Evolutionary conservation across 2,113 vertebrate species (phyloP), one percentile per base, ranked within the genome.

Genomic region (Ptilonorhynchus violaceus): DNA sequence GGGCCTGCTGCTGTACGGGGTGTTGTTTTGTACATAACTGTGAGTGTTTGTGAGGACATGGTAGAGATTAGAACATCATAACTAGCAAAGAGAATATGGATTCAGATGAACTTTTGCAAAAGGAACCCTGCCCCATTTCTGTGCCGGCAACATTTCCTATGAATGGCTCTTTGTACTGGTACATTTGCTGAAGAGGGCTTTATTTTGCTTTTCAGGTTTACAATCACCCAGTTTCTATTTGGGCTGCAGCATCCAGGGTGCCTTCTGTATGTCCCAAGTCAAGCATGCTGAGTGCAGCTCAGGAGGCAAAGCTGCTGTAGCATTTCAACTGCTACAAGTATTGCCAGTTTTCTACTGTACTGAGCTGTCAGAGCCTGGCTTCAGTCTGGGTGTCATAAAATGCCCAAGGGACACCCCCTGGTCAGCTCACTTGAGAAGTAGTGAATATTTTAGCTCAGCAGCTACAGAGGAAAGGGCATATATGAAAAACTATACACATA

Each of bases 1-100:
- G 52, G 88, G 90, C 42, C 69, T 96, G 87, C 96, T 96, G 93
- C 97, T 95, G 96, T 95, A 96, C 41, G 89, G 91, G 80, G 91
- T 94, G 91, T 88, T 96, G 64, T 73, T 97, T 96, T 56, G 66
- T 91, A 77, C 74, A 70, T 94, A 91, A 83, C 79, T 76, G 30
- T 60, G 74, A 46, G 88, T 96, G 80, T 92, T 96, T 96, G 88
- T 83, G 81, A 84, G 89, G 88, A 81, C 73, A 79, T 47, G 88
- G 49, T 80, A 81, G 74, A 94, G 85, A 96, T 94, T 89, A 94
- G 89, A 85, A 76, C 20, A 70, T 15, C 39, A 88, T 66, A 95
- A 89, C 91, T 64, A 53, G 28, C 31, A 66, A 35, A 81, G 64
- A 82, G 64, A 84, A 28, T 46, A 55, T 78, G 31, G 37, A 79